Base-by-base conservation (phyloP, 53 echinoderm and acorn worm species). In the Henricia sp. region DNA sequence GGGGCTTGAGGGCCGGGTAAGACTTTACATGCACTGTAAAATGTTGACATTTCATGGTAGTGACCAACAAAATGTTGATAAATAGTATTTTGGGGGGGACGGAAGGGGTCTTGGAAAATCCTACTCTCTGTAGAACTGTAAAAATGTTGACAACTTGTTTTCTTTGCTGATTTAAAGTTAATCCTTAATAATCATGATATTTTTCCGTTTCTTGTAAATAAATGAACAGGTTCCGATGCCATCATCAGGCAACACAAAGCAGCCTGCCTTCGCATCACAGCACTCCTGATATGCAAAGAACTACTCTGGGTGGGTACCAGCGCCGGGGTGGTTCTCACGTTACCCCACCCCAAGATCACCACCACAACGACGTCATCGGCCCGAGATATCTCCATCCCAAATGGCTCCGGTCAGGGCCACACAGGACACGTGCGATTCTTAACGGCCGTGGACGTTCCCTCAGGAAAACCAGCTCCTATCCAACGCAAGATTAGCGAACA, bases 241-340 rank as follows among this genome's bases (percentile, higher is more conserved):
- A 99, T 99, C 51, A 99, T 99, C 40, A 92, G 99, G 27, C 99
- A 99, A 42, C 99, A 99, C 87, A 99, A 97, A 63, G 99, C 94
- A 36, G 99, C 99, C 44, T 94, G 99, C 82, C 89, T 99, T 6
- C 82, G 99, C 58, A 97, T 99, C 77, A 99, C 99, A 20, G 92
- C 94, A 41, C 82, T 99, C 25, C 94, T 99, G 25, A 94, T 94
- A 19, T 99, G 99, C 53, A 91, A 94, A 50, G 99, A 99, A 59
- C 89, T 94, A 0, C 84, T 99, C 6, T 99, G 99, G 99, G 94
- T 99, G 34, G 99, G 99, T 25, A 99, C 99, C 52, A 99, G 99
- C 65, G 99, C 99, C 1, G 99, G 99, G 2, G 99, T 99, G 72
- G 94, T 99, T 60, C 86, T 99, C 0, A 99, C 99, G 56, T 83